Conservation (phyloP, 2,113 vertebrate genomes). For the Stomatorhinus ivindoensis region DNA sequence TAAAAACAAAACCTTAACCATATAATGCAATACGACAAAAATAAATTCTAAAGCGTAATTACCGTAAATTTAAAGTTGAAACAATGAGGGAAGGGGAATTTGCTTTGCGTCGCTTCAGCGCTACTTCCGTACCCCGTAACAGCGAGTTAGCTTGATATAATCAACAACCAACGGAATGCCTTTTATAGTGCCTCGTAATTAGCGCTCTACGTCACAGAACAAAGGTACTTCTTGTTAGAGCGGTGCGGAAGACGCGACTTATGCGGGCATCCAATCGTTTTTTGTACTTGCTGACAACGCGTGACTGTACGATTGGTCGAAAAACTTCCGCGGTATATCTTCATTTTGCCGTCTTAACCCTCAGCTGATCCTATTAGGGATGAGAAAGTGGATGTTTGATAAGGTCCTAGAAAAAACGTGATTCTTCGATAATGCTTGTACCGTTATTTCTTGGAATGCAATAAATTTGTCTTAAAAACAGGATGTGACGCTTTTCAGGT, state of each 20-base stretch:
- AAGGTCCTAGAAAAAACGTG: background rate
- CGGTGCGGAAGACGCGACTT: background rate
- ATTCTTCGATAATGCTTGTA: background rate
- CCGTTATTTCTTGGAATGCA: background rate
- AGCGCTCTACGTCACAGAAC: slow-evolving; percentile 35
- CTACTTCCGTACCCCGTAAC: background rate
- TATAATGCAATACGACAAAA: background rate
- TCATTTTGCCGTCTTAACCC: background rate
- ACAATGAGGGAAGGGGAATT: background rate
- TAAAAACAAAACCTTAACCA: background rate
- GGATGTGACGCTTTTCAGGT: background rate
- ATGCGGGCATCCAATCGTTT: background rate
- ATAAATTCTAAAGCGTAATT: background rate
- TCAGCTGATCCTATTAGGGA: background rate
- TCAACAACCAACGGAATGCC: background rate
- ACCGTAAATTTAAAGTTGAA: background rate
- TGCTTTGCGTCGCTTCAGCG: background rate
- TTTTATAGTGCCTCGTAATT: slow-evolving; percentile 30
- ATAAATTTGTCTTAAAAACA: background rate
- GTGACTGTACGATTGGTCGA: background rate
- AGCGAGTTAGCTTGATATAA: background rate
- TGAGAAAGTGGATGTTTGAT: background rate
- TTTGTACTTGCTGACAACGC: background rate
- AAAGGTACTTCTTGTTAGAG: slow-evolving; percentile 24
- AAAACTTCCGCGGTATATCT: background rate